Percentiles rank a stretch among this genome's conserved stretches.
Conservation (phyloP, 2,797 vertebrate species). For the Enteromius unitaeniatus region DNA sequence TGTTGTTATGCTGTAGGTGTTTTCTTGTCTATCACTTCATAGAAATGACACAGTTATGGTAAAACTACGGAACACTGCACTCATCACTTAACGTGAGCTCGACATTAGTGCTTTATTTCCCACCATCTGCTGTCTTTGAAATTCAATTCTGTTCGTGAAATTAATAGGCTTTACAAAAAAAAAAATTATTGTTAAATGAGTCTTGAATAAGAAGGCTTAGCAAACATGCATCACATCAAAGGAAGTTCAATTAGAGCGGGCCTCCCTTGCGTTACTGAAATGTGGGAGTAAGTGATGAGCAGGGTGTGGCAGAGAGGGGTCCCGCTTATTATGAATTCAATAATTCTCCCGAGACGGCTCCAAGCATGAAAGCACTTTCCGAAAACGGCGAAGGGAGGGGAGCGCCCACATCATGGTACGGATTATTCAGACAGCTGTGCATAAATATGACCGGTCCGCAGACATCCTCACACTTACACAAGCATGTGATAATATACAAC, state of each 20-base stretch:
- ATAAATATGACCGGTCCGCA: neutral
- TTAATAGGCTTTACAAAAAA: conserved; percentile 66
- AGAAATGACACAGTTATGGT: neutral
- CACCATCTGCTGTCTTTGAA: conserved; percentile 59
- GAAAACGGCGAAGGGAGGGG: neutral
- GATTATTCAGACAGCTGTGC: conserved; percentile 14
- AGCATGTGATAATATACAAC: conserved; percentile 37
- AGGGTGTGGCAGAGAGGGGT: conserved; percentile 43
- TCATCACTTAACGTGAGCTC: neutral
- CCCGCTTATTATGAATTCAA: conserved; percentile 57
- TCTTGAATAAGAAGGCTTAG: conserved; percentile 65
- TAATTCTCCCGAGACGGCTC: conserved; percentile 35
- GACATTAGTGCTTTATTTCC: conserved; percentile 38
- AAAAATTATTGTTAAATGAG: conserved; percentile 65
- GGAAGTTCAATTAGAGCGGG: conserved; percentile 60
- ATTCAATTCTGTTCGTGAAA: conserved; percentile 60
- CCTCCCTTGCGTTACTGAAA: conserved; percentile 50
- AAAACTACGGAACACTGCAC: neutral
- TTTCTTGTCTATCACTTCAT: neutral
- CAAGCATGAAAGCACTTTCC: conserved; percentile 21
- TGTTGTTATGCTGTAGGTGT: neutral
- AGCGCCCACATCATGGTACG: neutral
- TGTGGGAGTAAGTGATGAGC: neutral
- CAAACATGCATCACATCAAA: conserved; percentile 68
- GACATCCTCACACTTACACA: conserved; percentile 5